Evolutionary conservation across 2,113 vertebrate genomes (phyloP).

Genomic region (Psittacula cyanocephala): DNA sequence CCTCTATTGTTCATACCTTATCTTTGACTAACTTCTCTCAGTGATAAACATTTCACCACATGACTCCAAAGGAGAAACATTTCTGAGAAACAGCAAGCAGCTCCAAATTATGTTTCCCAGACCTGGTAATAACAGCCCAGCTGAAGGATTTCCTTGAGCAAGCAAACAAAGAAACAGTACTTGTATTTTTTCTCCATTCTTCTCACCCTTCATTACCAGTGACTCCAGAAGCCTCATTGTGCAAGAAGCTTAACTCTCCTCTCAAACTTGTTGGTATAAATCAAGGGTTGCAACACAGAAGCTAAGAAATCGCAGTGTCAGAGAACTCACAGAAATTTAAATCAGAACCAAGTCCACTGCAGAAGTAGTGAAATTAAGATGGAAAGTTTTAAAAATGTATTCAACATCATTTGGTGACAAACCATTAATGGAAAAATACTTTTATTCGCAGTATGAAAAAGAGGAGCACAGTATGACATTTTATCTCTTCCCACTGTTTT

Average conservation of each 20-base stretch:
- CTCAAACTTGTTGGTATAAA: slow-evolving; percentile 18
- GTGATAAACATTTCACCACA: slow-evolving; percentile 58
- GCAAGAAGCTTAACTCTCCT: slow-evolving; percentile 18
- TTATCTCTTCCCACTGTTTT: not conserved
- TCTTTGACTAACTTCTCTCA: slow-evolving; percentile 52
- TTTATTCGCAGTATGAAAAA: not conserved
- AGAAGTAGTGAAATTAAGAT: not conserved
- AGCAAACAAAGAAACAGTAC: slow-evolving; percentile 39
- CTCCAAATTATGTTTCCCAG: slow-evolving; percentile 54
- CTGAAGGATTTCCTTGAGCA: slow-evolving; percentile 53
- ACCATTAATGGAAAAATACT: not conserved
- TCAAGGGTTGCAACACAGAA: slow-evolving; percentile 26
- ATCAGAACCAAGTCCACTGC: not conserved
- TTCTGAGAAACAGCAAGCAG: slow-evolving; percentile 55
- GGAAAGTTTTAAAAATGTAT: not conserved
- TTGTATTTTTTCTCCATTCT: slow-evolving; percentile 25
- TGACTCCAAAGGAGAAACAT: slow-evolving; percentile 48
- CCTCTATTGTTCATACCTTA: slow-evolving; percentile 61
- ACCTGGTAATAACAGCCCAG: slow-evolving; percentile 30
- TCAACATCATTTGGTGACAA: not conserved
- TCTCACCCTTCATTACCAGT: slow-evolving; percentile 10
- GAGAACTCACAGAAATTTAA: not conserved
- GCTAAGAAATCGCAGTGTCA: not conserved
- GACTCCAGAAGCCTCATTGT: slow-evolving; percentile 8
- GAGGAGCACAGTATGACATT: not conserved